Base-by-base conservation (phyloP, 2,113 vertebrate species). In the Struthidea cinerea region DNA sequence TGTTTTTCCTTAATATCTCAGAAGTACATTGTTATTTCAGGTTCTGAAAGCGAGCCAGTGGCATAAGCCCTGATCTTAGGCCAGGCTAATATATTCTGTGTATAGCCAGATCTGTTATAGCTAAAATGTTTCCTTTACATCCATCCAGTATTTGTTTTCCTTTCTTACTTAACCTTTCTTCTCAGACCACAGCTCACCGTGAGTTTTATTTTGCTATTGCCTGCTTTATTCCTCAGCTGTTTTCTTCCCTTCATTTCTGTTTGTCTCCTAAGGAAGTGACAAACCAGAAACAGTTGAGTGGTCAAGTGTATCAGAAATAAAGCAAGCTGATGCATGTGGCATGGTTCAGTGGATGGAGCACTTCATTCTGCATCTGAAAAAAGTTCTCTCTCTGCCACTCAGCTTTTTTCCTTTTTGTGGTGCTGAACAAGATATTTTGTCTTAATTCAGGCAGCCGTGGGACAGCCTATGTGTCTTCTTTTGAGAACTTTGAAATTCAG, bases 231-330 rank as follows among this genome's bases (percentile, higher is more conserved):
- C 63, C 19, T 90, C 21, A 53, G 5, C 41, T 70, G 23, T 73
- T 91, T 89, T 57, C 27, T 78, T 77, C 27, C 35, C 33, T 85
- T 81, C 30, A 15, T 47, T 88, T 74, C 65, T 84, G 16, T 64
- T 92, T 76, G 16, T 55, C 37, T 82, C n/a, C 64, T 46, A 90
- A 90, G 71, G 44, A 96, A 94, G 76, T 92, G 82, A 91, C 93
- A 96, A 93, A 77, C 68, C 75, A n/a, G 71, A 91, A 83, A 90
- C 85, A 91, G 79, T 77, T 91, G 93, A 93, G 77, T 84, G 63
- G 42, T 73, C 91, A 94, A 89, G 82, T 79, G 80, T 37, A 67
- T 84, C 86, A 69, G 76, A 93, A 92, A 92, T 91, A 93, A 94
- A 89, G n/a, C 20, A 87, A 89, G 50, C 60, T 86, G 88, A 77